phyloP scores from a whole-genome alignment of 2,888 invertebrate genomes.

The Leuctra nigra region DNA sequence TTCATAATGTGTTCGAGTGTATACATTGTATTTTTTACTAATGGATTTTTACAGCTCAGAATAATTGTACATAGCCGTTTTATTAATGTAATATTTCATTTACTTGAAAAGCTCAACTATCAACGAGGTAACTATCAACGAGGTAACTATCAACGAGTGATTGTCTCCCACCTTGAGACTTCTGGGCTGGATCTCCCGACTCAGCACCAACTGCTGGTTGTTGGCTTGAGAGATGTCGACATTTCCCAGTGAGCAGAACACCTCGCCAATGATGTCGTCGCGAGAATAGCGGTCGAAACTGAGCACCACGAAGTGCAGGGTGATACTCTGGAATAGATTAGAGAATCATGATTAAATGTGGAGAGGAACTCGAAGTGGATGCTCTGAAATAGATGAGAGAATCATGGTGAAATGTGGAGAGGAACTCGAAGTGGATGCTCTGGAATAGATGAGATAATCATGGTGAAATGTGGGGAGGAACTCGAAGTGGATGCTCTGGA shows the following conservation, averaged over 20 bases:
- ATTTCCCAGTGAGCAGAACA: conserved; percentile 72
- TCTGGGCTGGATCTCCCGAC: conserved; percentile 86
- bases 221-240: conserved; percentile 62
- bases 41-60: too few relatives aligned
- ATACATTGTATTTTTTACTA: too few relatives aligned
- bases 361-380: too few relatives aligned
- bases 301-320: conserved; percentile 86
- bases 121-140: neutral
- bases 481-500: too few relatives aligned
- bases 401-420: too few relatives aligned
- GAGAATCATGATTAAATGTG: too few relatives aligned
- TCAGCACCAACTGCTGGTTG: conserved; percentile 65
- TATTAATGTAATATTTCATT: neutral
- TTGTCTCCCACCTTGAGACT: conserved; percentile 82
- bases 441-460: too few relatives aligned
- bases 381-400: too few relatives aligned
- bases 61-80: neutral
- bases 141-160: too few relatives aligned
- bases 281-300: conserved; percentile 97
- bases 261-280: conserved; percentile 97
- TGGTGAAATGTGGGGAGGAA: too few relatives aligned
- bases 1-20: too few relatives aligned
- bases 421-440: too few relatives aligned
- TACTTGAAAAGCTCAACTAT: neutral
- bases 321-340: conserved; percentile 80